phyloP scores from a whole-genome alignment of 2,113 vertebrate species.

The Calidris pygmaea region DNA sequence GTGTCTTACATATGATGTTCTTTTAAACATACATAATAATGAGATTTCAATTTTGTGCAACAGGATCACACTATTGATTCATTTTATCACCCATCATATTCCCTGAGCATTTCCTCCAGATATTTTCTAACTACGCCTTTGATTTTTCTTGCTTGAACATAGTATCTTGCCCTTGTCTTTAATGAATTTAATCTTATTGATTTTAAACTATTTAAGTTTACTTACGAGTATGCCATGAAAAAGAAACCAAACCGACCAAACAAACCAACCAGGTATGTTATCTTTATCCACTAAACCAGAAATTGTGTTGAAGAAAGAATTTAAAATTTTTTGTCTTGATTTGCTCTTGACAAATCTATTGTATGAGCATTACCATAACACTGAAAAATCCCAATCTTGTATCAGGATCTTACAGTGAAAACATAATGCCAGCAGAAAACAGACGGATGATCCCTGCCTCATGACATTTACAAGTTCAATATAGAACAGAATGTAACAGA shows the following conservation, averaged over 20 bases:
- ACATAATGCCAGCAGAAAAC: background rate
- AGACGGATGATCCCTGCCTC: background rate
- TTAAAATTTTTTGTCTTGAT: background rate
- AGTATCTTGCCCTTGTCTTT: background rate
- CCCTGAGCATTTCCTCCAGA: background rate
- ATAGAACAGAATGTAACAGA: background rate
- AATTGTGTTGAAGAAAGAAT: background rate
- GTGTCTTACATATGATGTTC: background rate
- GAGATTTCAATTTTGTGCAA: background rate
- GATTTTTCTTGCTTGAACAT: background rate
- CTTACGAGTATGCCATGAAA: background rate
- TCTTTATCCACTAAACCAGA: background rate
- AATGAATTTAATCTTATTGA: background rate
- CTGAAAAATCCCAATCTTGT: background rate
- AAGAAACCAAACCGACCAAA: background rate
- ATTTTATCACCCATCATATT: background rate
- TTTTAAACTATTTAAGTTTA: background rate
- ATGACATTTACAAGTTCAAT: background rate
- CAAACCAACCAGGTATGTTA: background rate
- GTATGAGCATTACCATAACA: background rate
- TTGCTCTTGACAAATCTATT: background rate
- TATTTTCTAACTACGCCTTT: background rate
- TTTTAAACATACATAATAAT: background rate
- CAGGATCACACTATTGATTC: background rate
- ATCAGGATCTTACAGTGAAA: background rate